phyloP scores from a whole-genome alignment of 1,140 invertebrate genomes.

The Hycleus phaleratus region DNA sequence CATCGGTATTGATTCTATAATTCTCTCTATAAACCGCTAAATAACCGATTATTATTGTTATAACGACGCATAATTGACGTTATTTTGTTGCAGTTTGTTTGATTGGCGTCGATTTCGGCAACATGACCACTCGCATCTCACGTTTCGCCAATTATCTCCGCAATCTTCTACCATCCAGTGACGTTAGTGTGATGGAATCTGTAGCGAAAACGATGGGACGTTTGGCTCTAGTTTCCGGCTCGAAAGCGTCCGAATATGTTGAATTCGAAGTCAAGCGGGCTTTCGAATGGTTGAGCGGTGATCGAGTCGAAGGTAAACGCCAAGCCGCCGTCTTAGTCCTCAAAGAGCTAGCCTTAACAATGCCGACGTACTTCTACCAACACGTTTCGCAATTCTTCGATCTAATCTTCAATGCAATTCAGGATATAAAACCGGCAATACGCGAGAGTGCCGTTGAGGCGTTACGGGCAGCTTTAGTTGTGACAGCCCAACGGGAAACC shows the following conservation, averaged over 20 bases:
- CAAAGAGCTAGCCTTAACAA: slow-evolving; percentile 88
- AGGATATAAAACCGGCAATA: slow-evolving; percentile 87
- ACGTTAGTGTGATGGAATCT: slow-evolving; percentile 89
- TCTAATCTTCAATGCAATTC: slow-evolving; percentile 85
- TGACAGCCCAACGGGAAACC: slow-evolving; percentile 90
- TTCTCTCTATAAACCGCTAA: slow-evolving; percentile 10
- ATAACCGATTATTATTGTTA: background rate
- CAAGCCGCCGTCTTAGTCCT: slow-evolving; percentile 89
- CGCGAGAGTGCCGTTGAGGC: slow-evolving; percentile 90
- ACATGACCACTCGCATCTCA: slow-evolving; percentile 80
- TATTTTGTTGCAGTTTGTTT: slow-evolving; percentile 64
- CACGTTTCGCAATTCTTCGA: slow-evolving; percentile 96
- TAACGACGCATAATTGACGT: too few relatives aligned
- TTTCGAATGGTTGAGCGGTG: slow-evolving; percentile 86
- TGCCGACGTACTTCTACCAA: slow-evolving; percentile 98
- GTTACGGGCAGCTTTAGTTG: slow-evolving; percentile 82
- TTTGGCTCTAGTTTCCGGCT: slow-evolving; percentile 83
- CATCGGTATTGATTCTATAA: slow-evolving; percentile 59
- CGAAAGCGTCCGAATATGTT: slow-evolving; percentile 90
- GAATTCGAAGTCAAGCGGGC: slow-evolving; percentile 93
- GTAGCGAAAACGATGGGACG: slow-evolving; percentile 92
- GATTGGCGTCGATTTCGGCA: slow-evolving; percentile 86
- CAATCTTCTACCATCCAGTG: slow-evolving; percentile 81
- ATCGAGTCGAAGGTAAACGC: slow-evolving; percentile 80
- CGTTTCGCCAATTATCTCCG: slow-evolving; percentile 90